Base-by-base conservation (phyloP, 92 coral and sea anemone species). In the Palythoa grandiflora region DNA sequence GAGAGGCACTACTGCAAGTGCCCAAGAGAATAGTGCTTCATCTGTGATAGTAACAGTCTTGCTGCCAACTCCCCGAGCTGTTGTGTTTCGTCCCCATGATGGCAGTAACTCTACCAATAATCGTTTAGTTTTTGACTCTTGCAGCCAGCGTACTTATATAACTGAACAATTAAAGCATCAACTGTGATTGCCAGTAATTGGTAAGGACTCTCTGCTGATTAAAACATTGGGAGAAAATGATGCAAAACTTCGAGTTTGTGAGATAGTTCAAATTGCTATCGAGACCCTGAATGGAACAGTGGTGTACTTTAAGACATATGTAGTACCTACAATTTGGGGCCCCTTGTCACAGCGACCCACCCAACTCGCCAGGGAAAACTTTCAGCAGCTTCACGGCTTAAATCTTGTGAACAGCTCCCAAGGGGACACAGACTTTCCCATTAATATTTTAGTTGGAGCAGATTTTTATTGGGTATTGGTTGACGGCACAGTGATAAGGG, bases 131-230 rank as follows among this genome's bases (percentile, higher is more conserved):
- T 76, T 76, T 52, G 80, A 76, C 35, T 50, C 39, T 3, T 76
- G 63, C 35, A 73, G 78, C 55, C 78, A 40, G 35, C 38, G 78
- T 16, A 15, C 35, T 3, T 73, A 40, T 17, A 6, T 78, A 28
- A 35, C 70, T 2, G 83, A 35, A 38, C 5, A 39, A 16, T 44
- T 73, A 20, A 39, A 73, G 36, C 38, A 6, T 9, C 21, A 1
- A 0, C 78, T 73, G 17, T 15, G 21, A 14, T 3, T 73, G 35
- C 78, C 35, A 73, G 28, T 73, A 1, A 73, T 40, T 44, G 6
- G 78, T n/a, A 73, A 73, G 36, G 55, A 73, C 78, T 39, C 78
- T 5, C 36, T 73, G 16, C 55, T 73, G 21, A 44, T 73, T 4
- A 73, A 73, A 17, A 73, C 55, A 17, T 73, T 40, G 9, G 15